Base-by-base conservation (phyloP, 2,797 vertebrate genomes). In the Tenualosa thibaudeaui region DNA sequence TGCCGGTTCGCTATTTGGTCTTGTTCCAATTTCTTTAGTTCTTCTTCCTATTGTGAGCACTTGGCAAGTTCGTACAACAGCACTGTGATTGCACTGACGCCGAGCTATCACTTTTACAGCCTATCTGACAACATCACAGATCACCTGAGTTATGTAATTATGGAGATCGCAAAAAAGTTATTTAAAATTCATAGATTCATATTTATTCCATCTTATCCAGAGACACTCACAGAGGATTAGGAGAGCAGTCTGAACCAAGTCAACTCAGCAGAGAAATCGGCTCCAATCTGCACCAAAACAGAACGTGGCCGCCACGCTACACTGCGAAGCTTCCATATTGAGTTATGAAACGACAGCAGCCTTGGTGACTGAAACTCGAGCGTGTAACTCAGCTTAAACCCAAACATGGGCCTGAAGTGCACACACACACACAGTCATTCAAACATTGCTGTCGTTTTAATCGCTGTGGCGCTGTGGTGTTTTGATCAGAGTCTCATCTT, bases 141-240 rank as follows among this genome's bases (percentile, higher is more conserved):
- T 19, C 71, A 78, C 71, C 71, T 78, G 40, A 78, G 37, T 78
- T 78, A 78, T 46, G 26, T 46, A 78, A 78, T 78, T 78, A 78
- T 78, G 71, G 40, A 78, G 46, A 65, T 19, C n/a, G 6, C 12
- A 19, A 82, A 22, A 4, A 50, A 54, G 50, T 24, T 60, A 54
- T 75, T 31, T 26, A 53, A 51, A 22, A 37, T 84, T 37, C 17
- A 78, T 84, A 84, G 71, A 75, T 78, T 78, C 40, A 46, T 46
- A 46, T 78, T 78, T 46, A 78, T 78, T 78, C 40, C 37, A 22
- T 46, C 71, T 78, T 46, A 78, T 78, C 71, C 37, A 46, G 19
- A 78, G 40, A 15, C 40, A 22, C 71, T 78, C 37, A 46, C 37
- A 9, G 40, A 46, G 71, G 71, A 78, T 78, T 78, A 78, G 17